Evolutionary conservation across 1,140 invertebrate species (phyloP).

Genomic region (Diorhabda carinulata): DNA sequence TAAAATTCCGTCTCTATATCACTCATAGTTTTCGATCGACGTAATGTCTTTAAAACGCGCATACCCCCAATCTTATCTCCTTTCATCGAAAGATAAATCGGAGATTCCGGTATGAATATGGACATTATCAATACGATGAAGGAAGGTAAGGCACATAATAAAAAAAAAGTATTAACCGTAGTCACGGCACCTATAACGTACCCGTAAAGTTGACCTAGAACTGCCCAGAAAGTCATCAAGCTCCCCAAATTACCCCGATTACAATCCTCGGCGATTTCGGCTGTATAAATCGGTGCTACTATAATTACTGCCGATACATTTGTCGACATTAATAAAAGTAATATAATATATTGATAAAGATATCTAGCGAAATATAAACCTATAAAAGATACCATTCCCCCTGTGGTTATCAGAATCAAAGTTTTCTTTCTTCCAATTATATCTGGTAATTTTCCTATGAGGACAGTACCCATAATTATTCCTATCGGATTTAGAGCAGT

Average conservation of each 20-base stretch:
- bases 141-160: constrained; percentile 59
- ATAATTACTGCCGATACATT: constrained; percentile 49
- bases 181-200: constrained; percentile 57
- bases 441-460: constrained; percentile 37
- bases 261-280: constrained; percentile 49
- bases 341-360: constrained; percentile 41
- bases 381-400: constrained; percentile 34
- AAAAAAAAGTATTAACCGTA: constrained; percentile 62
- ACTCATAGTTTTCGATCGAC: constrained; percentile 52
- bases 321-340: constrained; percentile 49
- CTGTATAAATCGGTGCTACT: constrained; percentile 52
- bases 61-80: constrained; percentile 59
- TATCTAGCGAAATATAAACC: constrained; percentile 45
- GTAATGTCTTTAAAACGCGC: constrained; percentile 60
- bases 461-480: constrained; percentile 51
- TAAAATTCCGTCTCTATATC: constrained; percentile 61
- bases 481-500: constrained; percentile 74
- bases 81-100: constrained; percentile 63
- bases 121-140: constrained; percentile 61
- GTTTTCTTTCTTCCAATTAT: constrained; percentile 46
- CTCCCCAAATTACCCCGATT: constrained; percentile 50
- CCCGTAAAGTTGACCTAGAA: constrained; percentile 34
- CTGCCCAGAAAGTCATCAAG: constrained; percentile 56
- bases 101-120: constrained; percentile 75
- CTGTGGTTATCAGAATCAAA: constrained; percentile 42